Base-by-base conservation (phyloP, 23 tunicate genomes). In the Clavelina lepadiformis region DNA sequence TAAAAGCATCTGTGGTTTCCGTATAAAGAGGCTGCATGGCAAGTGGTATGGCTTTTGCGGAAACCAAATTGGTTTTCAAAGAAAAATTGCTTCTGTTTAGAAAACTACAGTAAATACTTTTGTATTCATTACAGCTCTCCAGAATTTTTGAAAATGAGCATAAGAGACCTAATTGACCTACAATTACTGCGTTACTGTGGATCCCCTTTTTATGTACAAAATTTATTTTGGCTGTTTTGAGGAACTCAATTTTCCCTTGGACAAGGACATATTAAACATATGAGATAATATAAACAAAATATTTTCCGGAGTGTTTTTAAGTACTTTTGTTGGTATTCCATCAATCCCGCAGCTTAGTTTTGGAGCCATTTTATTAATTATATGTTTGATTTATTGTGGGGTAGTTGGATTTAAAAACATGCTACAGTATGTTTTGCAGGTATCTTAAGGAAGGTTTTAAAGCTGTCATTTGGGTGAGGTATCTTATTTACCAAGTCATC, bases 101-200 rank as follows among this genome's bases (percentile, higher is more conserved):
- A 58, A 58, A 58, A 5, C n/a, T n/a, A n/a, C n/a, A n/a, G 65
- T 8, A 58, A 29, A 58, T 37, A 5, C 20, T 5, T 37, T 25
- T 26, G 7, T 58, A 29, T 58, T 19, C 69, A 63, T 36, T n/a
- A n/a, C n/a, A n/a, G n/a, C n/a, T n/a, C n/a, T n/a, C n/a, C n/a
- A n/a, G n/a, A n/a, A n/a, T n/a, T n/a, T n/a, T n/a, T n/a, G 69
- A 63, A 21, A 63, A 35, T 37, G 55, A 5, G 35, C 52, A 25
- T 4, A 36, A 25, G 13, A 63, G n/a, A 63, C n/a, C 69, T 63
- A 36, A 63, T 63, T 13, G 56, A 52, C 25, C 69, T 63, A 25
- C 37, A 63, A 28, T 63, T 63, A 63, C 37, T 63, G 27, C 55
- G 24, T 37, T 29, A 13, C 6, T 21, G 7, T 31, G 19, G 26